Evolutionary conservation across 2,888 invertebrate genomes (phyloP).

Genomic region (Oligia fasciuncula): DNA sequence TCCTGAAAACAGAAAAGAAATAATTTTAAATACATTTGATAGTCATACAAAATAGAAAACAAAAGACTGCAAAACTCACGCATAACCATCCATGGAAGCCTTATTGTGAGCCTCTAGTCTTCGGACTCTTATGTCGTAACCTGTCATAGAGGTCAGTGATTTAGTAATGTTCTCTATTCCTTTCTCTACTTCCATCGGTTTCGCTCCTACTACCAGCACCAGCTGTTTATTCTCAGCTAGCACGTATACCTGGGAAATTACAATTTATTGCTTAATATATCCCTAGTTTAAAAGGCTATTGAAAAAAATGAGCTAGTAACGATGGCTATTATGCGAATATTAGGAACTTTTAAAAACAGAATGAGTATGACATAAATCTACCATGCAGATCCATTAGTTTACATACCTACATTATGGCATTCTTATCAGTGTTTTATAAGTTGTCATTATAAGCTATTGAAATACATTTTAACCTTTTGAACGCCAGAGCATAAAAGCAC

Average conservation of each 20-base stretch:
- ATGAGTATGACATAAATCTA: neutral
- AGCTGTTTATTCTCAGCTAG: slow-evolving; percentile 95
- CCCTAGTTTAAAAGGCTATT: neutral
- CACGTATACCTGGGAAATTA: slow-evolving; percentile 92
- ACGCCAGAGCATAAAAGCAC: no score
- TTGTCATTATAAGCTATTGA: neutral
- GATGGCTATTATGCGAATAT: no score
- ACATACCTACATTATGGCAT: neutral
- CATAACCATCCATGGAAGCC: slow-evolving; percentile 91
- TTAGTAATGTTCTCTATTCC: slow-evolving; percentile 92
- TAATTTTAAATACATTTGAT: neutral
- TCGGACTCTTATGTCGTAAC: slow-evolving; percentile 94
- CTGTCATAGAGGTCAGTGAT: slow-evolving; percentile 93
- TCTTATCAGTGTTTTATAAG: neutral
- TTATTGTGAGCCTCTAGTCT: slow-evolving; percentile 94
- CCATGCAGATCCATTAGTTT: neutral
- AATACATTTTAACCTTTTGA: neutral
- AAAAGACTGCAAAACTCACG: slow-evolving; percentile 88
- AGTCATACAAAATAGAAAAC: neutral
- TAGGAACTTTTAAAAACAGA: neutral
- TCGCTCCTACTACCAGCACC: slow-evolving; percentile 93
- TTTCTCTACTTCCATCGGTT: slow-evolving; percentile 93
- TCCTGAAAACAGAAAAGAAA: slow-evolving; percentile 89
- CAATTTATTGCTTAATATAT: neutral
- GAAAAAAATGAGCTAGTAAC: neutral